phyloP scores from a whole-genome alignment of 2,113 vertebrate species.

The Mus spicilegus region DNA sequence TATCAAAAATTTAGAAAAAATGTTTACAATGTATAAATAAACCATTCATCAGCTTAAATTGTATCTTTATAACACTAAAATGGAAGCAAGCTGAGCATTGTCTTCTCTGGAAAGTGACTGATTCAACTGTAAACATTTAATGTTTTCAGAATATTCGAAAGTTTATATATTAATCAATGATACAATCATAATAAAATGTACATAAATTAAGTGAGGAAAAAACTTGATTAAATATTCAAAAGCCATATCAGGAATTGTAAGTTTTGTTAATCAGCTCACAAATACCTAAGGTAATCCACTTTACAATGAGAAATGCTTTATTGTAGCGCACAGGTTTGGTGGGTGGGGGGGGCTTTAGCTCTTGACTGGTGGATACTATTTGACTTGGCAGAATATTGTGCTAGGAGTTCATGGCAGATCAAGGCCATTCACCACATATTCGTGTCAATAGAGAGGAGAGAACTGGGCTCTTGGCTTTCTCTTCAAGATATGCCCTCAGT shows the following conservation, averaged over 20 bases:
- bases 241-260: neutral
- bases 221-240: constrained; percentile 31
- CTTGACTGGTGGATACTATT: neutral
- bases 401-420: too few species aligned
- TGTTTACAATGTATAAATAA: constrained; percentile 22
- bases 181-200: constrained; percentile 2
- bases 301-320: neutral
- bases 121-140: neutral
- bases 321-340: too few species aligned
- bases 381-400: neutral
- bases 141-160: neutral
- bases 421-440: neutral
- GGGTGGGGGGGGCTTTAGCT: too few species aligned
- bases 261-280: neutral
- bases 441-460: neutral
- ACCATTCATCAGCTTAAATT: neutral
- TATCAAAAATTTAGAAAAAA: constrained; percentile 7
- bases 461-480: neutral
- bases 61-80: neutral
- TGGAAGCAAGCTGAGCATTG: neutral
- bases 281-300: neutral
- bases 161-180: neutral
- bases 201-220: constrained; percentile 3
- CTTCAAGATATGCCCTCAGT: neutral
- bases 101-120: neutral